These are phyloP conservation scores for Datnioides undecimradiatus DNA, from an alignment of 2,113 vertebrate species.

Conservation along the genomic window DNA sequence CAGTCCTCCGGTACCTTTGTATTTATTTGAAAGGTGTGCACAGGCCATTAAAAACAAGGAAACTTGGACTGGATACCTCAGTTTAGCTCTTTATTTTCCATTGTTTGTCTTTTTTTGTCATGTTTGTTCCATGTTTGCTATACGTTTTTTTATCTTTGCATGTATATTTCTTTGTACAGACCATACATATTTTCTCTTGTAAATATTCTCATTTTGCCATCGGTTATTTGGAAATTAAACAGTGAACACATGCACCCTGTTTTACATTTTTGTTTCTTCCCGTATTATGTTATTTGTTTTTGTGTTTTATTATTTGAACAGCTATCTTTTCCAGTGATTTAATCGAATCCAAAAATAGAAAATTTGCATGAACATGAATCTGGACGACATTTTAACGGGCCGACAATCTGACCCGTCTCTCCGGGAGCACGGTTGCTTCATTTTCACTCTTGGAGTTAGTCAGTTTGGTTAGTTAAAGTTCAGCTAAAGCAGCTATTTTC, in stretches of 20 bases:
- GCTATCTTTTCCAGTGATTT: neutral
- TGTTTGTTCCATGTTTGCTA: slow-evolving; percentile 68
- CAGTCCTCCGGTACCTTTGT: slow-evolving; percentile 43
- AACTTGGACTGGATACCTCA: slow-evolving; percentile 70
- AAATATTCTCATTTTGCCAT: slow-evolving; percentile 94
- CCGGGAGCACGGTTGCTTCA: too few species aligned
- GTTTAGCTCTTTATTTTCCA: slow-evolving; percentile 37
- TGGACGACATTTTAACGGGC: neutral
- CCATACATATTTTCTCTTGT: slow-evolving; percentile 89
- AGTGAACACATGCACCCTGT: slow-evolving; percentile 76
- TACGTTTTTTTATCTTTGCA: slow-evolving; percentile 88
- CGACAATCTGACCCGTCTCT: neutral
- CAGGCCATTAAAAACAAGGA: slow-evolving; percentile 61
- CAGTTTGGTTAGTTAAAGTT: too few species aligned
- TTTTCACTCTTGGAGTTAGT: too few species aligned
- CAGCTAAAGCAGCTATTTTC: too few species aligned
- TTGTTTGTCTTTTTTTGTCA: slow-evolving; percentile 53
- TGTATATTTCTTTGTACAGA: slow-evolving; percentile 98
- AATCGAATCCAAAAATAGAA: neutral
- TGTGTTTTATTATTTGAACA: slow-evolving; percentile 12
- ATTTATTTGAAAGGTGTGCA: slow-evolving; percentile 68
- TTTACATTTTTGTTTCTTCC: slow-evolving; percentile 46
- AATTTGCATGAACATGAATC: neutral
- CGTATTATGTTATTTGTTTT: neutral
- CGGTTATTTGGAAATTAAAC: slow-evolving; percentile 93